A percentile compares a stretch with the other conserved stretches of the same genome.
These are phyloP conservation scores for Cenopis cana DNA, from an alignment of 2,888 invertebrate genomes.

Conservation along the genomic window DNA sequence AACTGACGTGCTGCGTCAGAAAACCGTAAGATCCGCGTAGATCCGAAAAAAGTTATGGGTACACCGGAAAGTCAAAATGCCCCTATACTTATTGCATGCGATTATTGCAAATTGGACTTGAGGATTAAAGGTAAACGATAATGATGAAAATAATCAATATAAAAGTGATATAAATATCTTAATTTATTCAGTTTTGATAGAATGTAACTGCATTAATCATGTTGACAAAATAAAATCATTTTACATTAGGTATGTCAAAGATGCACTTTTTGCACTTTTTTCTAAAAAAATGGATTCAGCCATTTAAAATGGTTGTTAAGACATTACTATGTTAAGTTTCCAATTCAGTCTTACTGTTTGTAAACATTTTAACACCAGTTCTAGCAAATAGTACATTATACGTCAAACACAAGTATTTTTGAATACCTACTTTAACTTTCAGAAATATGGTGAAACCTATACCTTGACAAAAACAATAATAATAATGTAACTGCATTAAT, in stretches of 20 bases:
- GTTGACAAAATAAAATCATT: slow-evolving; percentile 67
- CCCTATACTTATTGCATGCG: too few species aligned
- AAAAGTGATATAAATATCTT: slow-evolving; percentile 71
- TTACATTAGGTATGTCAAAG: slow-evolving; percentile 56
- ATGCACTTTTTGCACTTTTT: slow-evolving; percentile 51
- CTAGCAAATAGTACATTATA: too few species aligned
- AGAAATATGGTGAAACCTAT: background rate
- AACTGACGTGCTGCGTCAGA: too few species aligned
- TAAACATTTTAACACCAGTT: background rate
- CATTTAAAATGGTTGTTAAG: slow-evolving; percentile 15
- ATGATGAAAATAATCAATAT: slow-evolving; percentile 40
- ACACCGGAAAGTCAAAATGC: too few species aligned
- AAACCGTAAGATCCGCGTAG: too few species aligned
- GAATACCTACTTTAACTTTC: background rate
- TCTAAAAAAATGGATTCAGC: slow-evolving; percentile 44
- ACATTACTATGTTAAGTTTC: background rate
- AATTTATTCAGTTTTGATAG: slow-evolving; percentile 75
- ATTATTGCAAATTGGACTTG: background rate
- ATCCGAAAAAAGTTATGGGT: too few species aligned
- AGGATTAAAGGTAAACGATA: slow-evolving; percentile 2
- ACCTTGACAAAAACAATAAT: background rate
- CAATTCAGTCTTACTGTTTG: background rate
- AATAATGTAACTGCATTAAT: too few species aligned
- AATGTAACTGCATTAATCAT: slow-evolving; percentile 73
- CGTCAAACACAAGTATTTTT: background rate